Conservation (phyloP, 2,797 vertebrate species). For the Apogon talboti region DNA sequence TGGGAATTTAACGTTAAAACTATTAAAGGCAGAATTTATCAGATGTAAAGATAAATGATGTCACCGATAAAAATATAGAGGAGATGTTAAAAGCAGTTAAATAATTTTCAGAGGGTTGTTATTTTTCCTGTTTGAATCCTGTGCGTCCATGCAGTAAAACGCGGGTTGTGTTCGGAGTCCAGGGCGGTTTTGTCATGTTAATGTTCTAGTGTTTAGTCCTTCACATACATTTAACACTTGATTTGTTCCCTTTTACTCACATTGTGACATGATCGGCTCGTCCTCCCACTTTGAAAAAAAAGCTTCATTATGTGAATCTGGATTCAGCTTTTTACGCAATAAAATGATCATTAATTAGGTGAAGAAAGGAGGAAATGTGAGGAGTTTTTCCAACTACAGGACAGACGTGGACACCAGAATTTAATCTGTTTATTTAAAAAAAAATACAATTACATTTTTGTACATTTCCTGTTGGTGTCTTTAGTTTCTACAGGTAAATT, state of each 20-base stretch:
- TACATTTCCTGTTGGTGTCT: too few relatives aligned
- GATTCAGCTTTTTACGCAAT: slow-evolving; percentile 46
- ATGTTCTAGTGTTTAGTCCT: slow-evolving; percentile 93
- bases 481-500: too few relatives aligned
- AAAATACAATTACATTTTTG: too few relatives aligned
- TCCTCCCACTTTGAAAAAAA: slow-evolving; percentile 88
- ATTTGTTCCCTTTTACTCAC: slow-evolving; percentile 94
- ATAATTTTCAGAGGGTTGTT: neutral
- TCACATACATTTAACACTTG: slow-evolving; percentile 97
- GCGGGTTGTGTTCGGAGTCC: slow-evolving; percentile 88
- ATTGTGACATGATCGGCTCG: slow-evolving; percentile 93
- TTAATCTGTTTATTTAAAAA: too few relatives aligned
- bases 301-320: slow-evolving; percentile 83
- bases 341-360: slow-evolving; percentile 44
- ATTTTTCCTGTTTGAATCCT: slow-evolving; percentile 75
- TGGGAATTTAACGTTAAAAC: neutral
- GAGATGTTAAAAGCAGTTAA: neutral
- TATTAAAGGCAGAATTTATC: neutral
- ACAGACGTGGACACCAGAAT: neutral
- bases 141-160: slow-evolving; percentile 86
- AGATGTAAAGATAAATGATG: neutral
- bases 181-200: slow-evolving; percentile 97
- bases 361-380: slow-evolving; percentile 31
- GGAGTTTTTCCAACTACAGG: slow-evolving; percentile 27
- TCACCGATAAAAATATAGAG: neutral